phyloP scores from a whole-genome alignment of 2,113 vertebrate genomes.

The Neogobius melanostomus region DNA sequence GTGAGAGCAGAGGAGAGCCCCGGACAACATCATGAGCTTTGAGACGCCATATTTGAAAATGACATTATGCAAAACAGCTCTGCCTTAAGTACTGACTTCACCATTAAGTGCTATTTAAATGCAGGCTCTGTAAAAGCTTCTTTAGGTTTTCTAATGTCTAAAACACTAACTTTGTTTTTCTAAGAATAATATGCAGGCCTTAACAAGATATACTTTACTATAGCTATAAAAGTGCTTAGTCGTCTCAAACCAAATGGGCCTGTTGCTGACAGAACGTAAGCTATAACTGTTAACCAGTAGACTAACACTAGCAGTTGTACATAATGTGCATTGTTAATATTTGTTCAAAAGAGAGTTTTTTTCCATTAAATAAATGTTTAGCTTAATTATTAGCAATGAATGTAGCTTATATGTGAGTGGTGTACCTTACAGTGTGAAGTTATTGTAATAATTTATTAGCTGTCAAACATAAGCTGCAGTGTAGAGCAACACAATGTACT shows the following conservation, averaged over 20 bases:
- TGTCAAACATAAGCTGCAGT: slow-evolving; percentile 5
- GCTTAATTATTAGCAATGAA: slow-evolving; percentile 35
- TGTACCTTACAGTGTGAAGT: neutral
- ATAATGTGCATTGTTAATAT: slow-evolving; percentile 12
- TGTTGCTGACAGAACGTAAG: neutral
- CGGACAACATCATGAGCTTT: slow-evolving; percentile 16
- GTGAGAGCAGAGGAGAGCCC: slow-evolving; percentile 13
- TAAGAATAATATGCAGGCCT: too few relatives aligned
- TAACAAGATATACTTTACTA: neutral
- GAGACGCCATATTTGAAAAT: slow-evolving; percentile 36
- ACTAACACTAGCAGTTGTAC: neutral
- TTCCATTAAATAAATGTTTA: neutral
- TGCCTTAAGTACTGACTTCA: slow-evolving; percentile 28
- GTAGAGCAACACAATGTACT: neutral
- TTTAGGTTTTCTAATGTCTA: neutral
- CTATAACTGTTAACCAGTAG: neutral
- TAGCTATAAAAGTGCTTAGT: slow-evolving; percentile 12
- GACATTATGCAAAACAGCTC: slow-evolving; percentile 41
- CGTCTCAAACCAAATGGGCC: slow-evolving; percentile 12
- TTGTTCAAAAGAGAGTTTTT: slow-evolving; percentile 1
- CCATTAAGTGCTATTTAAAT: slow-evolving; percentile 37
- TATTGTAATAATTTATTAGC: neutral
- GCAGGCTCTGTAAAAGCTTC: neutral
- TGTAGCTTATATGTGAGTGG: slow-evolving; percentile 19
- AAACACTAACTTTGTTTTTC: neutral